Evolutionary conservation across 2,888 invertebrate genomes (phyloP).

Genomic region (Hydraecia micacea): DNA sequence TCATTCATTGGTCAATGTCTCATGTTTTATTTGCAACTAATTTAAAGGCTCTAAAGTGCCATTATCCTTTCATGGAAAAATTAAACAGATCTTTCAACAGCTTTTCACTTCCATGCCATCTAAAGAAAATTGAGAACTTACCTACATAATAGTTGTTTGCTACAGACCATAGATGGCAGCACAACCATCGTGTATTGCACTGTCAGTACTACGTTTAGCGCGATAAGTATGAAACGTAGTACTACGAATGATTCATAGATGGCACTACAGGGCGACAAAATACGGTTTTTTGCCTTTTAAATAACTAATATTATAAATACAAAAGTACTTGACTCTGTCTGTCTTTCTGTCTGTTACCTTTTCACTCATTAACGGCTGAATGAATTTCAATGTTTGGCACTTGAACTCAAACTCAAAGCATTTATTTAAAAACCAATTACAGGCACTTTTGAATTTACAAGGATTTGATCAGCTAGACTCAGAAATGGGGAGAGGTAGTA

Average conservation of each 20-base stretch:
- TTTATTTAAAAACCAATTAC: no score
- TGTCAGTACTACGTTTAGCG: not conserved
- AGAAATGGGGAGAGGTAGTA: no score
- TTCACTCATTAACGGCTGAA: not conserved
- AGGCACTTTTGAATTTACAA: no score
- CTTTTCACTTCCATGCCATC: not conserved
- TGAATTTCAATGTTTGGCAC: no score
- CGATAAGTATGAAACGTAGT: not conserved
- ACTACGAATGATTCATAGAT: not conserved
- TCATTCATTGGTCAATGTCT: not conserved
- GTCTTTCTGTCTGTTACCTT: not conserved
- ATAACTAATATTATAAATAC: not conserved
- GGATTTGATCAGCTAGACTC: no score
- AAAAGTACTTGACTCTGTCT: not conserved
- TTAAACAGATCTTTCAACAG: not conserved
- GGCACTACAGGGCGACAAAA: not conserved
- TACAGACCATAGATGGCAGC: slow-evolving; percentile 2
- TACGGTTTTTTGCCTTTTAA: not conserved
- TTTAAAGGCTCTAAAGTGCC: not conserved
- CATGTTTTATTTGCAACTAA: not conserved
- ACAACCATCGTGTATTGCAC: not conserved
- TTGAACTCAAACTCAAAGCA: no score
- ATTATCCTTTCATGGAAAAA: not conserved
- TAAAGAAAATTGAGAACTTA: not conserved
- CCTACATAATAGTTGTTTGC: not conserved